Base-by-base conservation (phyloP, 92 coral and sea anemone genomes). In the Porites lobata region DNA sequence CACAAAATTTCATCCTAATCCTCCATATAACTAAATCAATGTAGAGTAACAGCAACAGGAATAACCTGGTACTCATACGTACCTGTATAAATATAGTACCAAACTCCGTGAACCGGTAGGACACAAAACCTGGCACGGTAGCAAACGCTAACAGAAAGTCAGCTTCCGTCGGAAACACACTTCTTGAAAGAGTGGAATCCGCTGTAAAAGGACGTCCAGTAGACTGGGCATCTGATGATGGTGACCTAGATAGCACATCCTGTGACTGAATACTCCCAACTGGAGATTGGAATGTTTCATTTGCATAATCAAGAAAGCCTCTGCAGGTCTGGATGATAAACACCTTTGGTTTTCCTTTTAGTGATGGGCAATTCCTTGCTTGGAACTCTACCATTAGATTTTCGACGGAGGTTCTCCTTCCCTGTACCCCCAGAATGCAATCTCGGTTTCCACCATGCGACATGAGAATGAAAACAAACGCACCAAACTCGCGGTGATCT, bases 241-340 rank as follows among this genome's bases (percentile, higher is more conserved):
- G 38, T 18, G 63, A n/a, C 7, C 56, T 57, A 13, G 76, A 69
- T 18, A 50, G 18, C 32, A 8, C 76, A 7, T 3, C 32, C 52
- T 7, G 77, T 29, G 21, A 22, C 57, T 29, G 71, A 19, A 50
- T 12, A 50, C 47, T 67, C 13, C 29, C 54, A 68, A 59, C 1
- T 79, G 84, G 19, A 17, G 22, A 29, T 7, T 2, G 0, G 13
- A 20, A 78, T n/a, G 24, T 59, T 47, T 62, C 67, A 19, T 24
- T 11, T 1, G 7, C 13, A 10, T 54, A 1, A 8, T 15, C 50
- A 2, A 9, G 75, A 0, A 5, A 1, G 9, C 85, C 85, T 21
- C 97, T 88, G 50, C 97, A 94, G 15, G 98, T 91, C 64, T 94
- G 98, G 62, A 94, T 86, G 13, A 94, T 85, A 50, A 94, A 86